phyloP scores from a whole-genome alignment of 1,140 invertebrate genomes.

The Rhyacophila brunnea region DNA sequence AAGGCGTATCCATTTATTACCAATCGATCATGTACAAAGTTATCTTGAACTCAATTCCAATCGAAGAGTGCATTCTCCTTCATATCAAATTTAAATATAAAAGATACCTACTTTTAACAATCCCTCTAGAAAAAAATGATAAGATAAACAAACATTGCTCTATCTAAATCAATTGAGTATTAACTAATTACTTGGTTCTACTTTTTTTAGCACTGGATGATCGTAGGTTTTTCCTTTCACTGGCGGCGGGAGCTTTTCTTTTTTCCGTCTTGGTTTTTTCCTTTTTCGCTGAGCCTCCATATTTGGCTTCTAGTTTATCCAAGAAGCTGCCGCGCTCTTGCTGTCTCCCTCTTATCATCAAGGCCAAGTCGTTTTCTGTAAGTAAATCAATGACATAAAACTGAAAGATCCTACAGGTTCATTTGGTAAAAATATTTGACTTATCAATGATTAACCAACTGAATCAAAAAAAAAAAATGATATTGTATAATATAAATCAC shows the following conservation, averaged over 20 bases:
- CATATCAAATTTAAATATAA: too few species aligned
- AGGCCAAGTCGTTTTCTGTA: constrained; percentile 43
- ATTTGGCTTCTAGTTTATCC: constrained; percentile 49
- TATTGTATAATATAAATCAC: too few species aligned
- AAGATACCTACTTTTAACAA: too few species aligned
- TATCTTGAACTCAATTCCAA: too few species aligned
- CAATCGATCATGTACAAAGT: too few species aligned
- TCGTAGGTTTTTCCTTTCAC: constrained; percentile 30
- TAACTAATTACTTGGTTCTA: neutral
- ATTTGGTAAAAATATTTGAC: neutral
- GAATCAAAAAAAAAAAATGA: too few species aligned
- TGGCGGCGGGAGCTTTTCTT: constrained; percentile 39
- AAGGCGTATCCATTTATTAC: too few species aligned
- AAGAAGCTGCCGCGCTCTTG: constrained; percentile 44
- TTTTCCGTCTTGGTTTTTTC: constrained; percentile 37
- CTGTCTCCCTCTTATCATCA: constrained; percentile 48
- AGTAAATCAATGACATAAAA: constrained; percentile 8
- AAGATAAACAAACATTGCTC: too few species aligned
- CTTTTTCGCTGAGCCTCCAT: constrained; percentile 40
- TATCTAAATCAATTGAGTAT: neutral
- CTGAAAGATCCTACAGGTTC: neutral
- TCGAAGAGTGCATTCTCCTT: too few species aligned
- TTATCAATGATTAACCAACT: neutral
- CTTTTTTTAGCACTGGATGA: constrained; percentile 6
- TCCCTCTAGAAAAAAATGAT: too few species aligned